Evolutionary conservation across 2,888 invertebrate genomes (phyloP).

Genomic region (Diplolepis rosae): DNA sequence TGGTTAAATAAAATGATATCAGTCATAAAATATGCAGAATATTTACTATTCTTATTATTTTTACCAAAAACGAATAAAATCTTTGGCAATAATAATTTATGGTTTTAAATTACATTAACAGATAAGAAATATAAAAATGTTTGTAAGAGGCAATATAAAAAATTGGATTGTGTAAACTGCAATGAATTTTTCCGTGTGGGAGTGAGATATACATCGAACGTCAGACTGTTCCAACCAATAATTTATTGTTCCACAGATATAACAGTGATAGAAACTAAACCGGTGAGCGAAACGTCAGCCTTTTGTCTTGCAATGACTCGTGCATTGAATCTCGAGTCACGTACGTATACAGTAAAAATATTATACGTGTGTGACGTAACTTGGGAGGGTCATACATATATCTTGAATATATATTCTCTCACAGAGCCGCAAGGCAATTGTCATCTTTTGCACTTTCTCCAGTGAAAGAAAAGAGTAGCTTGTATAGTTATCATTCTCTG

Average conservation of each 20-base stretch:
- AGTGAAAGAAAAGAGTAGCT: slow-evolving; percentile 40
- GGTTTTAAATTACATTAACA: too few relatives aligned
- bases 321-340: slow-evolving; percentile 40
- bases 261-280: slow-evolving; percentile 5
- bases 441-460: slow-evolving; percentile 58
- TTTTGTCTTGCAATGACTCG: slow-evolving; percentile 36
- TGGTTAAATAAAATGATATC: too few relatives aligned
- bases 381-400: slow-evolving; percentile 33
- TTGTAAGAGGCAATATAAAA: too few relatives aligned
- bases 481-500: slow-evolving; percentile 13
- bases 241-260: too few relatives aligned
- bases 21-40: too few relatives aligned
- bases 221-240: not conserved
- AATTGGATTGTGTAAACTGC: not conserved
- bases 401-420: slow-evolving; percentile 33
- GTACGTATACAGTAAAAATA: slow-evolving; percentile 5
- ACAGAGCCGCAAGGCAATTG: slow-evolving; percentile 49
- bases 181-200: not conserved
- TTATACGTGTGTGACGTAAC: slow-evolving; percentile 48
- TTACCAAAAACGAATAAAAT: too few relatives aligned
- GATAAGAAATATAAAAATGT: too few relatives aligned
- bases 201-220: not conserved
- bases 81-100: too few relatives aligned
- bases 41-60: too few relatives aligned
- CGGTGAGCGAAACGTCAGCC: slow-evolving; percentile 27